Evolutionary conservation across 2,113 vertebrate genomes (phyloP), one percentile per base, ranked within the genome.

Genomic region (Aptenodytes forsteri): DNA sequence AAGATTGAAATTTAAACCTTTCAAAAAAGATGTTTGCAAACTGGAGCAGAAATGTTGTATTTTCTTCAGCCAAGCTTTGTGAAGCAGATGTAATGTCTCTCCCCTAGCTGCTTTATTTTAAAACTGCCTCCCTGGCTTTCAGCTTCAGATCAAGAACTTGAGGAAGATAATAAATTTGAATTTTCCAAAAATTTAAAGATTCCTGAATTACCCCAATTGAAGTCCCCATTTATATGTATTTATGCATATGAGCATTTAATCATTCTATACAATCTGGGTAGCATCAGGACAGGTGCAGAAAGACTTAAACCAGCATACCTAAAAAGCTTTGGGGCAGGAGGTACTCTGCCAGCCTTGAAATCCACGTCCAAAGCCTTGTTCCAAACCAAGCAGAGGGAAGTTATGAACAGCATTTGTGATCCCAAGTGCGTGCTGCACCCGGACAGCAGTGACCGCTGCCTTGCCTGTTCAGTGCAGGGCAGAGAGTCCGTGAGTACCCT

Each of bases 1-100:
- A 87, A 71, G 65, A 91, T 0, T 91, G 69, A 84, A 95, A 89
- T 82, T 21, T 66, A 91, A 77, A 65, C 50, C n/a, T 92, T 86
- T 75, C 65, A 55, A 89, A 94, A 87, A 87, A 71, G 22, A 6
- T 36, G 21, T 90, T 91, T 96, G 59, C 89, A 92, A 87, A 90
- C 67, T 2, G 1, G 34, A 83, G 71, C 56, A 93, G 58, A n/a
- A 26, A 13, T 29, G 26, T 21, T 67, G 0, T 73, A 19, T 66
- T 92, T 92, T 91, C 76, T 70, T 75, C 50, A 81, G 72, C 50
- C 38, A 47, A 78, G 42, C 42, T 91, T 87, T 78, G 42, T 83
- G 55, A 67, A 2, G 1, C 50, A 78, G 64, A 59, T 17, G 38
- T 56, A 76, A 65, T 55, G 22, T 58, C 50, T 72, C 26, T 82